Conservation (phyloP, 2,797 vertebrate genomes). For the Ctenosaura bakeri region DNA sequence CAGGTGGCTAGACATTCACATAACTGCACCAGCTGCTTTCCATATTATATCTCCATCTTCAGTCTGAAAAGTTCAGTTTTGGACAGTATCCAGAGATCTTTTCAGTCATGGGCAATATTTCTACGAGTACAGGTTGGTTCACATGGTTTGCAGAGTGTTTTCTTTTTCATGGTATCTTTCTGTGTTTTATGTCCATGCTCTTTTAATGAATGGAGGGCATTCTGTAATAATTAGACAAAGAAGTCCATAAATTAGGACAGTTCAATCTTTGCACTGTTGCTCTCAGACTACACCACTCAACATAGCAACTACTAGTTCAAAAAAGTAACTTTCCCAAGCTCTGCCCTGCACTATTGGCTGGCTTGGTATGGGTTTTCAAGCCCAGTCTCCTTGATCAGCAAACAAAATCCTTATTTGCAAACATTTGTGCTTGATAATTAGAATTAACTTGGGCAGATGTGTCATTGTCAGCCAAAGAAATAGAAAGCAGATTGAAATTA, state of each 20-base stretch:
- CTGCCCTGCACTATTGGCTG: neutral
- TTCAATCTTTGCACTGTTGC: too few relatives aligned
- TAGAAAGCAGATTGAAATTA: neutral
- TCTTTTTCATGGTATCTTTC: neutral
- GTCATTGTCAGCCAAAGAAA: neutral
- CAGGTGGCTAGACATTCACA: slow-evolving; percentile 3
- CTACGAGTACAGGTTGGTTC: neutral
- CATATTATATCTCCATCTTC: neutral
- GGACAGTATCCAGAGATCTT: slow-evolving; percentile 11
- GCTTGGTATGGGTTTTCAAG: neutral
- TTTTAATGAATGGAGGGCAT: neutral
- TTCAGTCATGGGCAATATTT: neutral
- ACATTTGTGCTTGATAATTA: neutral
- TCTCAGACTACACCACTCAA: too few relatives aligned
- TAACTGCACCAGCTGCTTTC: slow-evolving; percentile 25
- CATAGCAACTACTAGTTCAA: too few relatives aligned
- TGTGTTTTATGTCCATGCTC: neutral
- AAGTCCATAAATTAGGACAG: neutral
- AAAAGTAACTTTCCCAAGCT: too few relatives aligned
- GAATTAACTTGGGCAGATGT: neutral
- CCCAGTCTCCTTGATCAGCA: neutral
- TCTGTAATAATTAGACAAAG: neutral
- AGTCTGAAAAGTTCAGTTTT: slow-evolving; percentile 4
- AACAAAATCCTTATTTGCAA: neutral
- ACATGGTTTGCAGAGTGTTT: neutral